A percentile compares a stretch with the other conserved stretches of the same genome.
Conservation (phyloP, 2,888 invertebrate genomes). For the Eupeodes latifasciatus region DNA sequence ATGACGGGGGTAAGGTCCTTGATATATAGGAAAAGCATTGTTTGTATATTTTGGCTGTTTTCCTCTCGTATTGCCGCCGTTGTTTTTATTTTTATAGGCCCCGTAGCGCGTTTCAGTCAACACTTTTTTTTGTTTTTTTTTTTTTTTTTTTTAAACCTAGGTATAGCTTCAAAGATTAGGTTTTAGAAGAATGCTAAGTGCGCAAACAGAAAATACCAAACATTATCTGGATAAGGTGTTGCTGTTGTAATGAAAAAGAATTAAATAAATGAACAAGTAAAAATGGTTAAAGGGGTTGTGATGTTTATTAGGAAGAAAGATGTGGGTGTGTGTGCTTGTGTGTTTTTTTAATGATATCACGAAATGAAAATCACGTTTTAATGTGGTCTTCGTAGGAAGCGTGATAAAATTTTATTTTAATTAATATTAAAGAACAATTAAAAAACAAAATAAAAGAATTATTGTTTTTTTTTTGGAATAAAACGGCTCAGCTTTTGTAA, state of each 20-base stretch:
- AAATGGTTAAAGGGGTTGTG: constrained; percentile 38
- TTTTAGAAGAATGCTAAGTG: constrained; percentile 44
- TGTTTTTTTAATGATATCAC: not conserved
- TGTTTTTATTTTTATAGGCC: constrained; percentile 2
- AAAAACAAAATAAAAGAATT: not conserved
- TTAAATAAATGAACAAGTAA: constrained; percentile 13
- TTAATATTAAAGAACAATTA: not conserved
- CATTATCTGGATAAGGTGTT: constrained; percentile 38
- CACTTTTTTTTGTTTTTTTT: constrained; percentile 15
- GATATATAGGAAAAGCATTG: constrained; percentile 34
- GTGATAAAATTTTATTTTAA: constrained; percentile 1
- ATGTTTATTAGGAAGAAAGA: constrained; percentile 41
- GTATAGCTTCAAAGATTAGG: constrained; percentile 20
- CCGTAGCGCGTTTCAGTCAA: constrained; percentile 47
- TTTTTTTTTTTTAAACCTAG: too few relatives aligned
- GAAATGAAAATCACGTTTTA: constrained; percentile 12
- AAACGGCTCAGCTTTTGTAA: not conserved
- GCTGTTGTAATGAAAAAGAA: constrained; percentile 1
- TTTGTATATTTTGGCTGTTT: constrained; percentile 15
- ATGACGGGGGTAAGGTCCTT: too few relatives aligned
- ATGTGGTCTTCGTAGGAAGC: not conserved
- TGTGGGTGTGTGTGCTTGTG: not conserved
- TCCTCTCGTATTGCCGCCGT: not conserved
- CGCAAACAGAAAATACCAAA: constrained; percentile 27
- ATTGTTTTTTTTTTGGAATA: too few relatives aligned